phyloP scores from a whole-genome alignment of 2,888 invertebrate genomes.

The Keiferia lycopersicella region DNA sequence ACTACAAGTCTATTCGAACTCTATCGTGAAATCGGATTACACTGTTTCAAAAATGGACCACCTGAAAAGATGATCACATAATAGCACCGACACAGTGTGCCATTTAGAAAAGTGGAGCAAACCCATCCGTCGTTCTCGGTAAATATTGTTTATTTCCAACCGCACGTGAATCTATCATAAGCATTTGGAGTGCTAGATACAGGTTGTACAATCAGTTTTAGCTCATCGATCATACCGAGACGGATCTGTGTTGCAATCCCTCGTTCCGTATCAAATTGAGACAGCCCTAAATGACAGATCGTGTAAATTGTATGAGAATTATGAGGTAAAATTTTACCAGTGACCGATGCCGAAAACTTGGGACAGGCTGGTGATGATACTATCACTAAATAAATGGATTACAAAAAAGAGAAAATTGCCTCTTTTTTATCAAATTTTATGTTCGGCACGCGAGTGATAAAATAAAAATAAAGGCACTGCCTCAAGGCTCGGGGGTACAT shows the following conservation, averaged over 20 bases:
- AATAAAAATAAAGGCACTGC: too few species aligned
- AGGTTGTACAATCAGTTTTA: not conserved
- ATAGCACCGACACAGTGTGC: not conserved
- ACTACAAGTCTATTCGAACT: too few species aligned
- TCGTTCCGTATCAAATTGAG: not conserved
- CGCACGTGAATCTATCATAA: not conserved
- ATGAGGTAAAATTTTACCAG: not conserved
- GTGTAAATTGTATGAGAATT: not conserved
- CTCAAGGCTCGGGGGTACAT: too few species aligned
- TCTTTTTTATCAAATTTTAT: too few species aligned
- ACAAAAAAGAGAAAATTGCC: too few species aligned
- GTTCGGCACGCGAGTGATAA: too few species aligned
- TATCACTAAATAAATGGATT: too few species aligned
- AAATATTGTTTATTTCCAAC: constrained; percentile 15
- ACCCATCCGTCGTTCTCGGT: constrained; percentile 7
- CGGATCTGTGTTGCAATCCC: not conserved
- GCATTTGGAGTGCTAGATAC: not conserved
- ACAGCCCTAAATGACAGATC: not conserved
- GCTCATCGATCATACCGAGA: not conserved
- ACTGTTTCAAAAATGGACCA: not conserved
- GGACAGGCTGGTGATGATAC: not conserved
- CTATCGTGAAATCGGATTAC: too few species aligned
- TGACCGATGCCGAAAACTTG: not conserved
- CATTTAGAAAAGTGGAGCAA: constrained; percentile 13
- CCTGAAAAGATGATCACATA: constrained; percentile 13